phyloP scores from a whole-genome alignment of 2,113 vertebrate species.

The Arothron firmamentum region DNA sequence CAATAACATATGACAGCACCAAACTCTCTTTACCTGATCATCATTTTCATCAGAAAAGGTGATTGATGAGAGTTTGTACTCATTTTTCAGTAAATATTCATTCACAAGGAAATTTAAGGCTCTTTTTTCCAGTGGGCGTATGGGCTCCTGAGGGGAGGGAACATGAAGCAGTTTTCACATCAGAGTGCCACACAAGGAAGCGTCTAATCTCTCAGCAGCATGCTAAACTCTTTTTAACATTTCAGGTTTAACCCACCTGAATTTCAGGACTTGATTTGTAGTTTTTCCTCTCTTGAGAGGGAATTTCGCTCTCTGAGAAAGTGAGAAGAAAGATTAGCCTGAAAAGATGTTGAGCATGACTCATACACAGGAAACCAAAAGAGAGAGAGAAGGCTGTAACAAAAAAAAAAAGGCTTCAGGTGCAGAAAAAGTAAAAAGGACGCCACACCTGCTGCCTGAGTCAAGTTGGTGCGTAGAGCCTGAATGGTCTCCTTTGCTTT shows the following conservation, averaged over 20 bases:
- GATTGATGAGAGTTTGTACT: conserved; percentile 96
- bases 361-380: conserved; percentile 33
- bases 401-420: conserved; percentile 43
- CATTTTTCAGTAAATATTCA: conserved; percentile 98
- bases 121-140: conserved; percentile 98
- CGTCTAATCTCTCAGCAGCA: not conserved
- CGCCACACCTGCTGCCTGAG: conserved; percentile 99
- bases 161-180: conserved; percentile 14
- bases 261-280: conserved; percentile 98
- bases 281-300: conserved; percentile 97
- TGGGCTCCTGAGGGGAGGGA: conserved; percentile 82
- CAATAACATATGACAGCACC: not conserved
- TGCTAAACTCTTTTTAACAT: not conserved
- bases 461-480: conserved; percentile 99
- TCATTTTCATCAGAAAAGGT: conserved; percentile 99
- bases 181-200: conserved; percentile 7
- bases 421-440: conserved; percentile 86
- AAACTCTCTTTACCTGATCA: conserved; percentile 88
- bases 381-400: conserved; percentile 39
- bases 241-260: conserved; percentile 79
- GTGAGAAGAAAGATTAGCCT: conserved; percentile 40
- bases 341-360: conserved; percentile 8
- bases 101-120: conserved; percentile 99
- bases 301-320: conserved; percentile 89
- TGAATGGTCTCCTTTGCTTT: conserved; percentile 99